Base-by-base conservation (phyloP, 2,888 invertebrate genomes). In the Marronus borbonicus region DNA sequence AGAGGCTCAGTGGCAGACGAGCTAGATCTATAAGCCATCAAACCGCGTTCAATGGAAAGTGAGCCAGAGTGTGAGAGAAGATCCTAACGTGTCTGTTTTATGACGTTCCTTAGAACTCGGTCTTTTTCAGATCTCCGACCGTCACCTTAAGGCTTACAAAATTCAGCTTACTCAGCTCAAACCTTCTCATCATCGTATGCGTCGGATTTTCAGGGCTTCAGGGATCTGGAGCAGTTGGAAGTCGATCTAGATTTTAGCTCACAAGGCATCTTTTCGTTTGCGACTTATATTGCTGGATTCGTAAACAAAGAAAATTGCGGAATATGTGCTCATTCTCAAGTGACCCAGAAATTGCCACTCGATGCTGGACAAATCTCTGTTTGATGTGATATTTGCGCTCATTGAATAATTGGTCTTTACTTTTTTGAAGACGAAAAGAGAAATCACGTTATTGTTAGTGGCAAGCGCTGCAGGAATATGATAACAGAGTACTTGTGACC, bases 101-200 rank as follows among this genome's bases (percentile, higher is more conserved):
- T 24, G 28, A 14, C 55, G 28, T 70, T 55, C 72, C 24, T 3
- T 55, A 50, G 55, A 55, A 70, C 72, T 70, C 24, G 50, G 17
- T 0, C 55, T 70, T 52, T 52, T 55, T 58, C 49, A 36, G 44
- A 58, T 60, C 72, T 70, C 58, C 58, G 24, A 24, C 1, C 24
- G 1, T 24, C 44, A 78, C 20, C 39, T 74, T 12, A 75, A 78
- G 49, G 64, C 14, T 78, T 65, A 69, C 50, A 69, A 69, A 12
- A 14, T 49, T 69, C 49, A 69, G 1, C 12, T 31, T 31, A 10
- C 2, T 10, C 36, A 65, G 58, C 36, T 60, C n/a, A 74, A 31
- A 28, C 0, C 28, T 28, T 1, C 17, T 36, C 0, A 36, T 60
- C 17, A 74, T 60, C 14, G 14, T 74, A 10, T 58, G 58, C 8